Base-by-base conservation (phyloP, 92 coral and sea anemone species). In the Paragorgia papillata region DNA sequence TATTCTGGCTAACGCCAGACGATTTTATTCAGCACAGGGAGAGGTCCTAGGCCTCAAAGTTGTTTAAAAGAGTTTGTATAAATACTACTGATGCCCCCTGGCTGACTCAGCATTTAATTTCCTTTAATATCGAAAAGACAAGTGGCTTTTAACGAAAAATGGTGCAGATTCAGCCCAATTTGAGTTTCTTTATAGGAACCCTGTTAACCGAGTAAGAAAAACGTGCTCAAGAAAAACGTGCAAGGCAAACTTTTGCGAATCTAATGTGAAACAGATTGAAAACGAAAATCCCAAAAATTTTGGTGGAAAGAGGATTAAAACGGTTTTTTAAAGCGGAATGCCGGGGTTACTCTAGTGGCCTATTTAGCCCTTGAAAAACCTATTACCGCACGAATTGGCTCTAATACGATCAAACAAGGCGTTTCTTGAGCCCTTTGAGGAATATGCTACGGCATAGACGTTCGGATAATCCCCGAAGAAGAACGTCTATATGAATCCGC, bases 261-360 rank as follows among this genome's bases (percentile, higher is more conserved):
- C 84, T 55, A 80, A 80, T 46, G 79, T 80, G 63, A 54, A 69
- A 55, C 46, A 71, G 27, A 80, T 80, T 68, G 68, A 80, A 69
- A 39, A 69, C 46, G 60, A 67, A 57, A 80, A 69, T 66, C 83
- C 57, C 26, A 80, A 80, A 60, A 57, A n/a, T n/a, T 39, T n/a
- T 80, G 84, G 84, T 80, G 69, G 84, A 80, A 20, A 28, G 79
- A 69, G 32, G 84, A n/a, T n/a, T 69, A n/a, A 80, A 69, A 46
- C 62, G 79, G 57, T 54, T 80, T n/a, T n/a, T n/a, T n/a, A n/a
- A 56, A 21, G 70, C 10, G 80, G 80, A 37, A 37, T 37, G 43
- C n/a, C 43, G 43, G 43, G n/a, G 43, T 37, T 37, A 37, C 12
- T 37, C 43, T 4, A 37, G 43, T 37, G 43, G 12, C 43, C 12